Base-by-base conservation (phyloP, 2,888 invertebrate species). In the Nemoura dubitans region DNA sequence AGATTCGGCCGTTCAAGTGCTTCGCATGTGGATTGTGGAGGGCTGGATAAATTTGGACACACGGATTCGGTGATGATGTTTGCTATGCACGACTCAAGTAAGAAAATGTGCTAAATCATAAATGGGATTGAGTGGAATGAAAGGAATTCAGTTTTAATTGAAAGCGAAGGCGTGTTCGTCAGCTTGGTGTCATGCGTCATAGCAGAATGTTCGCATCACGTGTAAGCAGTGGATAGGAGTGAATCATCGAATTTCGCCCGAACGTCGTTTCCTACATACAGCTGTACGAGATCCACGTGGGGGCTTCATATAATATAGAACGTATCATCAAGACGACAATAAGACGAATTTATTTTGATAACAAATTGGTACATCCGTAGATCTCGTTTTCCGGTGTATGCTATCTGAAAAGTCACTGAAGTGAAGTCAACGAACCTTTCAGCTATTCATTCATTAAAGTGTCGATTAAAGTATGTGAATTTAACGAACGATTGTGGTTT, bases 371-470 rank as follows among this genome's bases (percentile, higher is more conserved):
- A 59, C 59, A 59, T 59, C 59, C 59, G 59, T 59, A 1, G 21
- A 59, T 59, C 59, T 59, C 2, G 59, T 59, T 59, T 59, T 59
- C 59, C 59, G 59, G 59, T 59, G 59, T 59, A 59, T 59, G 59
- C 59, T 7, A 59, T 59, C 59, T 59, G 59, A 59, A 59, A 59
- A 2, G 21, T 59, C 59, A 21, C 21, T 59, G 59, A 16, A 7
- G 14, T n/a, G 14, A 21, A 14, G 59, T 59, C 59, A 59, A 59
- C 21, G 14, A 59, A 59, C 59, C 59, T 59, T 36, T 59, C 59
- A 59, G 21, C 3, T 21, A 59, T 59, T 59, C 59, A 59, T 36
- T 36, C 10, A 21, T 59, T 59, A 59, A 21, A 59, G 59, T 1
- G 3, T 59, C 36, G 36, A 6, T 36, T n/a, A n/a, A 36, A 36